phyloP scores from a whole-genome alignment of 2,888 invertebrate species.

The Coecobrya sp. region DNA sequence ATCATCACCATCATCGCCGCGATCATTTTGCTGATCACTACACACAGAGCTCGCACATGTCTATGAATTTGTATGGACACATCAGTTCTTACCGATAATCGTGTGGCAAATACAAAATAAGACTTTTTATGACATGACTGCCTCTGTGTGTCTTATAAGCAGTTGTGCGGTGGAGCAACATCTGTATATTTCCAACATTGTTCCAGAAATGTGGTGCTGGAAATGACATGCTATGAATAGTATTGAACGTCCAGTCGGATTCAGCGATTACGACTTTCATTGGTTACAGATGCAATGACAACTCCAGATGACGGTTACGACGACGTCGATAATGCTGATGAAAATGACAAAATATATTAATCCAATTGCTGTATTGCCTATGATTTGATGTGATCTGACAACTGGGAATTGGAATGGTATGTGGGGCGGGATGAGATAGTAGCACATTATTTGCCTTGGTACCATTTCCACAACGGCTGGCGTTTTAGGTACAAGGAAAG shows the following conservation, averaged over 20 bases:
- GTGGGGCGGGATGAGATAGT: constrained; percentile 7
- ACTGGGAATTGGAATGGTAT: not conserved
- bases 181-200: not conserved
- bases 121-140: constrained; percentile 20
- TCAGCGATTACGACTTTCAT: not conserved
- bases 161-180: not conserved
- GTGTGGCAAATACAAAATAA: not conserved
- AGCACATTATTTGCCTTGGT: not conserved
- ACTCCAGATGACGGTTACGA: constrained; percentile 29
- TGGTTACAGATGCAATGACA: constrained; percentile 8
- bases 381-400: constrained; percentile 21
- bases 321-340: not conserved
- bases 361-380: constrained; percentile 16
- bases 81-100: not conserved
- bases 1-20: not conserved
- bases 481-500: no score
- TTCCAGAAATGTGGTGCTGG: constrained; percentile 2
- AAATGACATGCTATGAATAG: constrained; percentile 9
- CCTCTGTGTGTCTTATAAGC: not conserved
- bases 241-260: not conserved
- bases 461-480: not conserved
- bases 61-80: not conserved
- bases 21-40: not conserved
- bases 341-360: constrained; percentile 31
- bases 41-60: not conserved